Base-by-base conservation (phyloP, 2,888 invertebrate species). In the Chelonus formosanus region DNA sequence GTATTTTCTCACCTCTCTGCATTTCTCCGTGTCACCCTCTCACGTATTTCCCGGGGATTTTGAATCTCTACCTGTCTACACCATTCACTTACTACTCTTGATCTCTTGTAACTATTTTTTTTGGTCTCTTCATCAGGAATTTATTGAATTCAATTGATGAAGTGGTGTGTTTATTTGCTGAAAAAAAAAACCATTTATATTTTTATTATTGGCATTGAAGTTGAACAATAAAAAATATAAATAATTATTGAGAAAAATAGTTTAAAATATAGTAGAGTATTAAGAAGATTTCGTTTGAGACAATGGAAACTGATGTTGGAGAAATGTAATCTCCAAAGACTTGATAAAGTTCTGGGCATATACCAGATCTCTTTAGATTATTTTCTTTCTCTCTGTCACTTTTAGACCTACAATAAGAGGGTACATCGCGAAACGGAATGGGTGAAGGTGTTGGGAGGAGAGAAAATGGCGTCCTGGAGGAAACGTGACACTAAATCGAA, bases 401-500 rank as follows among this genome's bases (percentile, higher is more conserved):
- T 54, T 36, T 53, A 53, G 40, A 43, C 31, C 6, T 6, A 40
- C 5, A 40, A 40, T 34, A 57, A 55, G 56, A 53, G 57, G 61
- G 58, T 57, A 45, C 54, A 58, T 61, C 36, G 53, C 44, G 44
- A 47, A 61, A 60, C 5, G 56, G 54, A 48, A 47, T 43, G 59
- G 60, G 4, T 55, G 61, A 7, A 61, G 63, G 57, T 57, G 72
- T 52, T 69, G 76, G 20, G 77, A 76, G 75, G 79, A 80, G 77
- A 75, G 78, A 83, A 82, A 83, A 84, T 83, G 83, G 83, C 82
- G 82, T 78, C 78, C 67, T 74, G 73, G 75, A 73, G 76, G 83
- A 76, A 78, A 84, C 76, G 73, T 75, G 83, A 84, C 83, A 81
- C 83, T 80, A 78, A 81, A 83, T 84, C 84, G 84, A 84, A 84